phyloP scores from a whole-genome alignment of 2,797 vertebrate species.

The Mormyrops attenuatus region DNA sequence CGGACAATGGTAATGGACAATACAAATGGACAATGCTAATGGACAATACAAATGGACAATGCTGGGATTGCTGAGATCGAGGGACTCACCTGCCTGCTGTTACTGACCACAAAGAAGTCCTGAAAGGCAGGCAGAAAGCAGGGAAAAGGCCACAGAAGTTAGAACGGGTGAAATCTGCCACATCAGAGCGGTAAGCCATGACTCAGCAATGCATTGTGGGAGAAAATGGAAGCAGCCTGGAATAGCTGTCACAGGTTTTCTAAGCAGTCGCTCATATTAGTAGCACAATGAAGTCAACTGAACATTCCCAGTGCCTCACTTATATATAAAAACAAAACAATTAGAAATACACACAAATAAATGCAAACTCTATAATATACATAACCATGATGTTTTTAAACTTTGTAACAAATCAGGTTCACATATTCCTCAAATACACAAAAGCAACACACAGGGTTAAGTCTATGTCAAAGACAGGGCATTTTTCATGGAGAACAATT shows the following conservation, averaged over 20 bases:
- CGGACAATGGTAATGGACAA: not conserved
- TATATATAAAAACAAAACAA: not conserved
- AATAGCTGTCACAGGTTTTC: not conserved
- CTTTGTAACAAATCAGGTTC: not conserved
- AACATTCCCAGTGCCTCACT: not conserved
- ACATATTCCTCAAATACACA: not conserved
- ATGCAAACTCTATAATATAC: not conserved
- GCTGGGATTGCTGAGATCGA: not conserved
- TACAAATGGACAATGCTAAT: not conserved
- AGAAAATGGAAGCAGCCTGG: not conserved
- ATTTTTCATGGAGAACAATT: not conserved
- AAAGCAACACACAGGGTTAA: not conserved
- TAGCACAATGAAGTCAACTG: not conserved
- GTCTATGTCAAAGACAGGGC: not conserved
- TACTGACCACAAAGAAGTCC: slow-evolving; percentile 98
- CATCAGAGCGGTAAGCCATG: slow-evolving; percentile 59
- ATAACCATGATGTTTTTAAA: not conserved
- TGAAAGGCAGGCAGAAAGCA: slow-evolving; percentile 91
- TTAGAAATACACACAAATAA: not conserved
- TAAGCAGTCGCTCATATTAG: not conserved
- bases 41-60: not conserved
- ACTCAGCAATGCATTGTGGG: slow-evolving; percentile 15
- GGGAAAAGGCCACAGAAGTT: slow-evolving; percentile 74
- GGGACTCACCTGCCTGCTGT: slow-evolving; percentile 77
- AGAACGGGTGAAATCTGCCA: slow-evolving; percentile 83